phyloP scores from a whole-genome alignment of 2,888 invertebrate genomes.

The Cataglyphis cursor region DNA sequence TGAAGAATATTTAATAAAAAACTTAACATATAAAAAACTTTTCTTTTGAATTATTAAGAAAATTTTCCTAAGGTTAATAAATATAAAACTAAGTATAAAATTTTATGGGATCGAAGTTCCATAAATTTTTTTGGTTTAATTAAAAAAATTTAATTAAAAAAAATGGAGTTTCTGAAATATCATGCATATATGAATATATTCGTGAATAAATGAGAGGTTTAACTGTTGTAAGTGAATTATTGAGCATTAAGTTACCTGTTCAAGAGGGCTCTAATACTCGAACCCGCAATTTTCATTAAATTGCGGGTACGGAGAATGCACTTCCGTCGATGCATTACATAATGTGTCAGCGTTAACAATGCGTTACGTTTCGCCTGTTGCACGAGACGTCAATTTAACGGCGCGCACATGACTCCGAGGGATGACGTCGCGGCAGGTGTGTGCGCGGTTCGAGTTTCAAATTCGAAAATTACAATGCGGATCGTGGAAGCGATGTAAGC shows the following conservation, averaged over 20 bases:
- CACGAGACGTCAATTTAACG: constrained; percentile 32
- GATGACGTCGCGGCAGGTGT: constrained; percentile 45
- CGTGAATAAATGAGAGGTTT: not conserved
- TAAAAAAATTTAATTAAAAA: not conserved
- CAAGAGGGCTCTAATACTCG: constrained; percentile 4
- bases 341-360: constrained; percentile 41
- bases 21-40: not conserved
- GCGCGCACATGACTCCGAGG: constrained; percentile 37
- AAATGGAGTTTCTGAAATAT: not conserved
- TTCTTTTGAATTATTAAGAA: not conserved
- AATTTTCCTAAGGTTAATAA: not conserved
- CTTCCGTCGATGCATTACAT: constrained; percentile 32
- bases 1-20: not conserved
- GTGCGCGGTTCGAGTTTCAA: constrained; percentile 45
- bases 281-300: constrained; percentile 41
- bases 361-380: constrained; percentile 52
- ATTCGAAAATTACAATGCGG: constrained; percentile 53
- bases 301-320: constrained; percentile 23
- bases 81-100: not conserved
- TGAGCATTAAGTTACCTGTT: constrained; percentile 20
- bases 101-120: not conserved
- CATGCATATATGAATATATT: not conserved
- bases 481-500: constrained; percentile 33
- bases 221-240: not conserved
- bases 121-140: not conserved